These are phyloP conservation scores for Sigmodon hispidus DNA, from an alignment of 2,113 vertebrate species.

Conservation along the genomic window DNA sequence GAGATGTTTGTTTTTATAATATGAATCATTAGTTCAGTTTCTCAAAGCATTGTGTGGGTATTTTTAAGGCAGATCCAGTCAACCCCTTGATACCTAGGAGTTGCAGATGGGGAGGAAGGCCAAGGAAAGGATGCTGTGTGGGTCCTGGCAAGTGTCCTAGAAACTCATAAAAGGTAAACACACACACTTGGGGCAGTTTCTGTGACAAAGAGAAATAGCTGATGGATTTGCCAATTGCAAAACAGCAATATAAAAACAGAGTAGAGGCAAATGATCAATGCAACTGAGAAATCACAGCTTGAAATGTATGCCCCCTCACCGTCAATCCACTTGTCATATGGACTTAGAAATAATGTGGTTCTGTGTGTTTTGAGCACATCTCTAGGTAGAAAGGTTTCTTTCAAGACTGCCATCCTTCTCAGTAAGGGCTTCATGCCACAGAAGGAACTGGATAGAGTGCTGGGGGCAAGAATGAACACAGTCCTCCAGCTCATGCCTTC, in stretches of 20 bases:
- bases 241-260: not conserved
- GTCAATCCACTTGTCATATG: not conserved
- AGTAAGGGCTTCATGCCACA: not conserved
- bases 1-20: not conserved
- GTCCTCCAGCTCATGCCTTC: not conserved
- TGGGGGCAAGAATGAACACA: not conserved
- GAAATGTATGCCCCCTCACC: not conserved
- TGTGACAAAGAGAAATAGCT: not conserved
- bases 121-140: not conserved
- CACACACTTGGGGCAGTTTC: too few species aligned
- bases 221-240: not conserved
- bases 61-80: not conserved
- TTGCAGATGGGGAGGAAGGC: not conserved
- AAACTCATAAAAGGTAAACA: not conserved
- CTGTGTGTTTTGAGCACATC: not conserved
- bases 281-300: not conserved
- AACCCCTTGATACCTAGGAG: not conserved
- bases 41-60: not conserved
- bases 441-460: not conserved
- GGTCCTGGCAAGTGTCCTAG: not conserved
- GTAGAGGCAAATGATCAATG: not conserved
- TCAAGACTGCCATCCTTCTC: not conserved
- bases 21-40: not conserved
- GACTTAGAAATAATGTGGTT: not conserved
- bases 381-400: not conserved